Conservation (phyloP, 2,888 invertebrate species). For the Parascotia fuliginaria region DNA sequence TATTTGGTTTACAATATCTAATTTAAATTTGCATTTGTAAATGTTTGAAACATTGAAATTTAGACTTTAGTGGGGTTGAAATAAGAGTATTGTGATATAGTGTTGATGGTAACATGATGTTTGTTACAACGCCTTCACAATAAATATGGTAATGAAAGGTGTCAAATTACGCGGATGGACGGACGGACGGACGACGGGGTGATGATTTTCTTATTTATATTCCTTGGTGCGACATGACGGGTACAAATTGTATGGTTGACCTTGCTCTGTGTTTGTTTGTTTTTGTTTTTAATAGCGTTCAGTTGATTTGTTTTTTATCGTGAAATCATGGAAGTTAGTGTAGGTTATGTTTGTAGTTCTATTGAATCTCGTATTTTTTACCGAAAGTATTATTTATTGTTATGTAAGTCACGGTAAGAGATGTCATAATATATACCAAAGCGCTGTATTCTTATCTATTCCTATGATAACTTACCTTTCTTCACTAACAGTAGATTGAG, state of each 20-base stretch:
- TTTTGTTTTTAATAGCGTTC: conserved; percentile 48
- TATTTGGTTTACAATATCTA: conserved; percentile 60
- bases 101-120: conserved; percentile 2
- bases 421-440: too few species aligned
- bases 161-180: conserved; percentile 79
- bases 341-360: too few species aligned
- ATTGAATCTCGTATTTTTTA: too few species aligned
- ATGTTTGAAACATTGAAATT: conserved; percentile 13
- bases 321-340: too few species aligned
- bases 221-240: conserved; percentile 46
- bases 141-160: conserved; percentile 85
- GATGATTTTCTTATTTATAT: conserved; percentile 76
- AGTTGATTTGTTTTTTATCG: not conserved
- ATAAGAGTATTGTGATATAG: not conserved
- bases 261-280: conserved; percentile 64
- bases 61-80: conserved; percentile 20
- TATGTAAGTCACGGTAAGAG: too few species aligned
- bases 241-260: conserved; percentile 67
- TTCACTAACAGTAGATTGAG: conserved; percentile 80
- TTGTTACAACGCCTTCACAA: conserved; percentile 60
- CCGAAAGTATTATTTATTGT: too few species aligned
- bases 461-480: conserved; percentile 63
- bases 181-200: conserved; percentile 63
- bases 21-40: conserved; percentile 3
- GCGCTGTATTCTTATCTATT: too few species aligned